Percentiles rank a stretch among this genome's conserved stretches.
These are phyloP conservation scores for Macrophya alboannulata DNA, from an alignment of 2,888 invertebrate genomes.

Conservation along the genomic window DNA sequence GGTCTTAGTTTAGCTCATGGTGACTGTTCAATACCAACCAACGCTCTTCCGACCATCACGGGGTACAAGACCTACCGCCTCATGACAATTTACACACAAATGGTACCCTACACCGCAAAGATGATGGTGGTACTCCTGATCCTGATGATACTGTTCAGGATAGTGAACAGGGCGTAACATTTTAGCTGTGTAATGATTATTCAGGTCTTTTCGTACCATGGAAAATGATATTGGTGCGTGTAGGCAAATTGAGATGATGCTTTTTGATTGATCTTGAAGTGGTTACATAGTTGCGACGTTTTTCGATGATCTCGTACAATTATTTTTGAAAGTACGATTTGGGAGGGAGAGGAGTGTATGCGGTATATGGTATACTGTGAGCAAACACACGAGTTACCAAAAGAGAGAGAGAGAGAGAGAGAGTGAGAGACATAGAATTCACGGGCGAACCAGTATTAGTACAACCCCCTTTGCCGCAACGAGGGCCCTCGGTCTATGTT, in stretches of 20 bases:
- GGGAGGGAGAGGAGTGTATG: background rate
- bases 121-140: constrained; percentile 1
- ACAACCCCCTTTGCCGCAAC: constrained; percentile 47
- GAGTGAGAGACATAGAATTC: background rate
- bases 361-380: background rate
- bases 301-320: background rate
- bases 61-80: background rate
- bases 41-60: background rate
- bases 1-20: constrained; percentile 41
- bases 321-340: background rate
- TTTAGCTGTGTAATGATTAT: background rate
- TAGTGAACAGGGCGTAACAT: background rate
- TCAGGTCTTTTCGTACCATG: background rate
- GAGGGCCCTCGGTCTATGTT: constrained; percentile 63
- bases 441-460: constrained; percentile 40
- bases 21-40: constrained; percentile 44
- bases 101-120: background rate
- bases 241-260: background rate
- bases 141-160: background rate
- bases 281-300: background rate
- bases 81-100: constrained; percentile 37
- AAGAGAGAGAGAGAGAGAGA: constrained; percentile 17
- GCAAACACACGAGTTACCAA: constrained; percentile 6
- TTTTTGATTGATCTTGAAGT: background rate
- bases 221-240: too few relatives aligned